Percentiles rank a stretch among this genome's conserved stretches.
These are phyloP conservation scores for Tyrannus savana DNA, from an alignment of 2,113 vertebrate species.

Conservation along the genomic window DNA sequence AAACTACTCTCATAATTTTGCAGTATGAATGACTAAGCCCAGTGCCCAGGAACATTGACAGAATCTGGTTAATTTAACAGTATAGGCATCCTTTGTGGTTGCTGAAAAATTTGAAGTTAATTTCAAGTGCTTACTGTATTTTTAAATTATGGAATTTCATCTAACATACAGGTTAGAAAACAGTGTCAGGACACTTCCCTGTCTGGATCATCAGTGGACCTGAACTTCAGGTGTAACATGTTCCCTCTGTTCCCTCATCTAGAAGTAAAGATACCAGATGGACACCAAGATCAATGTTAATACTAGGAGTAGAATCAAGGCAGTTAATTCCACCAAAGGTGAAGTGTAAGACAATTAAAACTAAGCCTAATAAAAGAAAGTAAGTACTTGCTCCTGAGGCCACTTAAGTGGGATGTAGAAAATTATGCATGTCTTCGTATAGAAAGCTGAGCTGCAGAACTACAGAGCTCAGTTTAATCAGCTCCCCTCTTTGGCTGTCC, in stretches of 20 bases:
- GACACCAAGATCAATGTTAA: background rate
- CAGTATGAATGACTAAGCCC: background rate
- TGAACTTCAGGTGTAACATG: background rate
- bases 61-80: background rate
- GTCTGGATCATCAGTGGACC: background rate
- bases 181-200: background rate
- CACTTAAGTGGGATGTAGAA: background rate
- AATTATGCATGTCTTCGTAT: background rate
- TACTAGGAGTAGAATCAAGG: background rate
- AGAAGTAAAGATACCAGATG: background rate
- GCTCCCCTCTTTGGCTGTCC: background rate
- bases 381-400: background rate
- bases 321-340: background rate
- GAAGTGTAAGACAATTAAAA: background rate
- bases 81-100: background rate
- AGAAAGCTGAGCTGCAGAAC: background rate
- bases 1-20: background rate
- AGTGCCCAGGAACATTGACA: background rate
- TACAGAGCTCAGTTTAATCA: background rate
- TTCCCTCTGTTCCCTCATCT: background rate
- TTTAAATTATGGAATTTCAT: background rate
- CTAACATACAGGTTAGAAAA: fast-evolving
- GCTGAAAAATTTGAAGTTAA: background rate
- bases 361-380: background rate
- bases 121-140: background rate